Base-by-base conservation (phyloP, 2,888 invertebrate genomes). In the Microctonus aethiopoides region DNA sequence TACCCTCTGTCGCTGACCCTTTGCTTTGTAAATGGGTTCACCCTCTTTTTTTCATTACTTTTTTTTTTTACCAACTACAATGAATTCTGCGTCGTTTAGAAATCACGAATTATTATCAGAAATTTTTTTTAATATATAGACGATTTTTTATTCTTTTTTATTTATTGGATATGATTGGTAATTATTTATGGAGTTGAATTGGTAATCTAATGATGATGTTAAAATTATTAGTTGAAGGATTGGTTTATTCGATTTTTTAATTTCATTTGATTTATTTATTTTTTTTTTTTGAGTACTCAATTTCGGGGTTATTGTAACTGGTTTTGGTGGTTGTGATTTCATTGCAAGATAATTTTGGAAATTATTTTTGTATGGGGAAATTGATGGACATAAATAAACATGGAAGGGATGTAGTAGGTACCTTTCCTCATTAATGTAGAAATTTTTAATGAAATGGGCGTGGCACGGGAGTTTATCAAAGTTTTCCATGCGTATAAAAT, bases 381-480 rank as follows among this genome's bases (percentile, higher is more conserved):
- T 16, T 46, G 16, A 4, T 20, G 41, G 9, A 16, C 4, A 16
- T 5, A 20, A 4, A 46, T 16, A 16, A 46, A 46, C 13, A 39
- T n/a, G 39, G 13, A 16, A 16, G 16, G 16, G 10, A 16, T 32
- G 10, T 20, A 57, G 10, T 20, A 57, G 10, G n/a, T 20, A 16
- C 20, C 16, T 57, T 57, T n/a, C 22, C 11, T 60, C 26, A 39
- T 24, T 13, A 22, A 71, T 16, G 4, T 74, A 67, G 69, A 72
- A 72, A 72, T 75, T 75, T 71, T 75, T 73, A 72, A 73, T 74
- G 74, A 71, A 74, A 70, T 71, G 54, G 75, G 75, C 72, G 75
- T 75, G 75, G 75, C 39, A 46, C 16, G 16, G 16, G 46, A n/a
- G 16, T 46, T 46, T 46, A 16, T 46, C 16, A 16, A 46, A 46